Evolutionary conservation across 2,888 invertebrate genomes (phyloP).

Genomic region (Xanthorhoe spadicearia): DNA sequence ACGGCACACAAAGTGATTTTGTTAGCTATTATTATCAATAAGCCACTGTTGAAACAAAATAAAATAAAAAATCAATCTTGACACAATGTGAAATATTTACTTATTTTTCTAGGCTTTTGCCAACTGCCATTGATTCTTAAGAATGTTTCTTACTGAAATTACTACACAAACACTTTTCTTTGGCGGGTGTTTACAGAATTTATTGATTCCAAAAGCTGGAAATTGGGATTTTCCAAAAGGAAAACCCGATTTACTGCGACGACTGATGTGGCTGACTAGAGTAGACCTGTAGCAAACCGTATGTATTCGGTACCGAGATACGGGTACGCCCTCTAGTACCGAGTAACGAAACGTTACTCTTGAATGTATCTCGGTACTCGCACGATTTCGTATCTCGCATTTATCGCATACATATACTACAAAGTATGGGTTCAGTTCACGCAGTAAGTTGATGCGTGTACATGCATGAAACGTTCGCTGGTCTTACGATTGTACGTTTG

Average conservation of each 20-base stretch:
- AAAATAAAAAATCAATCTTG: slow-evolving; percentile 78
- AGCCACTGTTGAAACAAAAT: slow-evolving; percentile 79
- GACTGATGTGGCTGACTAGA: slow-evolving; percentile 55
- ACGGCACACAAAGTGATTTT: slow-evolving; percentile 75
- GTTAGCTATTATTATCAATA: slow-evolving; percentile 78
- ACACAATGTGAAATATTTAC: slow-evolving; percentile 78
- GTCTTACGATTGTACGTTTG: too few species aligned
- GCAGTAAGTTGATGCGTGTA: too few species aligned
- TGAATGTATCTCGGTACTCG: too few species aligned
- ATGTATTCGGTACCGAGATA: too few species aligned
- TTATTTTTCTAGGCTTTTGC: slow-evolving; percentile 55
- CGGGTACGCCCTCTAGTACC: too few species aligned
- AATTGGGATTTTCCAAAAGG: slow-evolving; percentile 51
- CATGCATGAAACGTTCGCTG: too few species aligned
- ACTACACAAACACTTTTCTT: slow-evolving; percentile 35
- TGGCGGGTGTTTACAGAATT: slow-evolving; percentile 16
- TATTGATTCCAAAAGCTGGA: slow-evolving; percentile 37
- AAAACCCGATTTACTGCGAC: slow-evolving; percentile 41
- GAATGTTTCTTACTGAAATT: slow-evolving; percentile 43
- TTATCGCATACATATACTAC: too few species aligned
- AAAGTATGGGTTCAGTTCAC: too few species aligned
- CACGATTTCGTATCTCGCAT: too few species aligned
- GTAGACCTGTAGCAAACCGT: too few species aligned
- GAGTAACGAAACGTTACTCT: too few species aligned
- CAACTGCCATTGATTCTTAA: slow-evolving; percentile 52